Base-by-base conservation (phyloP, 2,113 vertebrate species). In the Calidris pygmaea region DNA sequence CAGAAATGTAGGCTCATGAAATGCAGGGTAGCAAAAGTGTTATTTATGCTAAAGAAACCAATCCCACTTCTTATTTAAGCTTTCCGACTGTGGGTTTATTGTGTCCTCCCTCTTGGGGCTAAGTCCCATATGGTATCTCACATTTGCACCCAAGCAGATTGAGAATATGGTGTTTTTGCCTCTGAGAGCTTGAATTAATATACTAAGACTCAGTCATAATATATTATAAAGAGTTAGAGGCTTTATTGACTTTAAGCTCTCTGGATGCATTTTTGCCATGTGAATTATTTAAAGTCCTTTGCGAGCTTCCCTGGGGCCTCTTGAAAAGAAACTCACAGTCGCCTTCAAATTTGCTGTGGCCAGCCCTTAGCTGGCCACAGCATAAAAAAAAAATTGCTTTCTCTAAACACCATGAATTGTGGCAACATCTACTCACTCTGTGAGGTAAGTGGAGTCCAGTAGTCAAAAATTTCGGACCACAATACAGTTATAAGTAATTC, bases 251-350 rank as follows among this genome's bases (percentile, higher is more conserved):
- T 92, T 39, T 67, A 65, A 94, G 78, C 80, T 93, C 67, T 90
- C 55, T 5, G 6, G 85, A 87, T 93, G 87, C 56, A 86, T 95
- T 95, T 96, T 92, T 93, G 66, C 74, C 35, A 12, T 18, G 84
- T 90, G 93, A 97, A 94, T 97, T 87, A 87, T 95, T 96, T 92
- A 93, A 94, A 93, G 73, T 78, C 74, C 34, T 91, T 85, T 26
- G 14, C 0, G 0, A 85, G 84, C 65, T 92, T 96, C 92, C 88
- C 85, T 67, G 77, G 84, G 91, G 95, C 62, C 53, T 79, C 96
- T 87, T 92, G 53, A 89, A 95, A 96, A 78, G 65, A 82, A 93
- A 12, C 58, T 91, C 45, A 59, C 18, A 78, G 68, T 79, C 6
- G 16, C 84, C 53, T 86, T 87, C 84, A 92, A 70, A 91, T n/a